These are phyloP conservation scores for Rhineura floridana DNA, from an alignment of 2,113 vertebrate species.

Conservation along the genomic window DNA sequence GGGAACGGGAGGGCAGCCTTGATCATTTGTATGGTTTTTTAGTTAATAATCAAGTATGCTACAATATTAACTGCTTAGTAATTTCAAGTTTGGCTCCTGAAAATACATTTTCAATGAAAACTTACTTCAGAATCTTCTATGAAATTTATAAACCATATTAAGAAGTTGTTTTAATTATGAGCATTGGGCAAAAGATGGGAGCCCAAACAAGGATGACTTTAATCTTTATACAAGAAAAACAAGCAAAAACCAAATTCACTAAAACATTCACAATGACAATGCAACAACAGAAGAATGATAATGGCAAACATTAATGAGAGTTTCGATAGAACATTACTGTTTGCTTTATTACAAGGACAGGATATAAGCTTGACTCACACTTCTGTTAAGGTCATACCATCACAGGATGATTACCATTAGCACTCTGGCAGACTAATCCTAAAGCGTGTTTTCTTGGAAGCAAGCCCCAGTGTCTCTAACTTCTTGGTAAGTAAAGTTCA, in stretches of 20 bases:
- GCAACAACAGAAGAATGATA: neutral
- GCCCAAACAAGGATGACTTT: neutral
- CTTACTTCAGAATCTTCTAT: neutral
- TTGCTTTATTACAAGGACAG: neutral
- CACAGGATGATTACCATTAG: neutral
- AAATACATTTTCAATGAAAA: neutral
- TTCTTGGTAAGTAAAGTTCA: neutral
- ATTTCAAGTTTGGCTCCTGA: slow-evolving; percentile 7
- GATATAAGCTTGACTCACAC: neutral
- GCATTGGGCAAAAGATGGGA: neutral
- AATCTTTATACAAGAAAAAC: neutral
- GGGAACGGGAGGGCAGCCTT: too few relatives aligned
- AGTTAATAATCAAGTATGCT: neutral
- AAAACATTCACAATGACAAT: neutral
- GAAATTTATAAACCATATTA: neutral
- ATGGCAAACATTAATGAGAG: neutral
- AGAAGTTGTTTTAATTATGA: neutral
- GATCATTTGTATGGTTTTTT: too few relatives aligned
- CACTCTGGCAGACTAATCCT: neutral
- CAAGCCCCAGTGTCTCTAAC: neutral
- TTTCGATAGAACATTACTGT: neutral
- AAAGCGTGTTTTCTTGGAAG: neutral
- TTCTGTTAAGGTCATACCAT: slow-evolving; percentile 24
- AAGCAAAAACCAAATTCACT: neutral
- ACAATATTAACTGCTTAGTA: neutral